Base-by-base conservation (phyloP, 2,797 vertebrate species). In the Spinibarbus caldwelli region DNA sequence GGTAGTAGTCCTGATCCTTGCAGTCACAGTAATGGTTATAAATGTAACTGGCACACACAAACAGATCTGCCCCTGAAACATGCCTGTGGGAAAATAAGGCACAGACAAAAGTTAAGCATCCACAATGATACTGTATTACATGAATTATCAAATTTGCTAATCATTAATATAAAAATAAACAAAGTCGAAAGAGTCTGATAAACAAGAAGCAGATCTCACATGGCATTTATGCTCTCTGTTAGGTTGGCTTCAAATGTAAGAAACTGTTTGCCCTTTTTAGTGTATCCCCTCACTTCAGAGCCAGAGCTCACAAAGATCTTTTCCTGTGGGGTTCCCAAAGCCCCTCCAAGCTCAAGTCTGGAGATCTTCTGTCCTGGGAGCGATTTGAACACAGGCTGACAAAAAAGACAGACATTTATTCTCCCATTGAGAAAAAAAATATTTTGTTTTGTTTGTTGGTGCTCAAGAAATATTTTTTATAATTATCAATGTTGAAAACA, bases 21-120 rank as follows among this genome's bases (percentile, higher is more conserved):
- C 98, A 99, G 93, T 99, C 98, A 84, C 96, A 97, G 89, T 99
- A 99, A 93, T 99, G 98, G 92, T 98, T 99, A 92, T 98, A 99
- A 94, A 99, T 96, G 85, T 99, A 99, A 91, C 96, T 99, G 1
- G 98, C 98, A 92, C 98, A 97, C 52, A 99, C 95, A 73, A 98
- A 99, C 81, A 99, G 97, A 90, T 99, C 98, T 29, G 98, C 94
- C 52, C 97, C 98, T 10, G 96, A 97, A 86, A 99, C 95, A 68
- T 98, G 91, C 98, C 98, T 99, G 93, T 88, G 80, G 4, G 12
- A 82, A 87, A 87, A 86, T 67, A 78, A 79, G 36, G 17, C 15
- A 41, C 52, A 81, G 29, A 26, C 49, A 76, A 6, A 52, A 43
- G 21, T 78, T 8, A 54, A 10, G 17, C 19, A 15, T 52, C 19